Evolutionary conservation across 1,140 invertebrate genomes (phyloP).

Genomic region (Seison nebaliae): DNA sequence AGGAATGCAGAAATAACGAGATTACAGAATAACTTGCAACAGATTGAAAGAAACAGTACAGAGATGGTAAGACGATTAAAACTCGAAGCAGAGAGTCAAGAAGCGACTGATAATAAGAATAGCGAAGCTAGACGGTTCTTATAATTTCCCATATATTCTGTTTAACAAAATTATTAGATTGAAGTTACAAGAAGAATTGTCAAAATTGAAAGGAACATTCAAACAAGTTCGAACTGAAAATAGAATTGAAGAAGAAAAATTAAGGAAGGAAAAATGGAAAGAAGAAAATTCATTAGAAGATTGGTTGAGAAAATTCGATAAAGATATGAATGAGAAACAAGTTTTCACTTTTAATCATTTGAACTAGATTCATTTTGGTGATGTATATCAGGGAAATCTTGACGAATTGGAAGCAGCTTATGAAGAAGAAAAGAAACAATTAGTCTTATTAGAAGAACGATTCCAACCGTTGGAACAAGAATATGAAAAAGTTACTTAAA

Average conservation of each 20-base stretch:
- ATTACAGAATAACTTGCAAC: conserved; percentile 8
- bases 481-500: conserved; percentile 1
- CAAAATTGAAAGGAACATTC: conserved; percentile 1
- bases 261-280: conserved; percentile 12
- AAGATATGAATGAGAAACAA: conserved; percentile 12
- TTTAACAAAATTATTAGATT: not conserved
- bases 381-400: too few relatives aligned
- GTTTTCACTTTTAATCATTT: not conserved
- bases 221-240: conserved; percentile 2
- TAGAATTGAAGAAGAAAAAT: conserved; percentile 1
- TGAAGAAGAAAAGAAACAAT: conserved; percentile 11
- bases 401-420: conserved; percentile 10
- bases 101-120: conserved; percentile 4
- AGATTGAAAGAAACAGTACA: conserved; percentile 8
- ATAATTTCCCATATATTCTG: too few relatives aligned
- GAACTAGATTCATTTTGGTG: not conserved
- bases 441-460: conserved; percentile 9
- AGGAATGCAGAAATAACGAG: conserved; percentile 9
- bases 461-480: conserved; percentile 11
- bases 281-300: conserved; percentile 6
- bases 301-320: conserved; percentile 2
- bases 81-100: conserved; percentile 11
- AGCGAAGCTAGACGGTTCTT: conserved; percentile 8
- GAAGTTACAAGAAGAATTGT: conserved; percentile 6
- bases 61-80: conserved; percentile 9